Evolutionary conservation across 2,888 invertebrate species (phyloP).

Genomic region (Monoplex corrugatus): DNA sequence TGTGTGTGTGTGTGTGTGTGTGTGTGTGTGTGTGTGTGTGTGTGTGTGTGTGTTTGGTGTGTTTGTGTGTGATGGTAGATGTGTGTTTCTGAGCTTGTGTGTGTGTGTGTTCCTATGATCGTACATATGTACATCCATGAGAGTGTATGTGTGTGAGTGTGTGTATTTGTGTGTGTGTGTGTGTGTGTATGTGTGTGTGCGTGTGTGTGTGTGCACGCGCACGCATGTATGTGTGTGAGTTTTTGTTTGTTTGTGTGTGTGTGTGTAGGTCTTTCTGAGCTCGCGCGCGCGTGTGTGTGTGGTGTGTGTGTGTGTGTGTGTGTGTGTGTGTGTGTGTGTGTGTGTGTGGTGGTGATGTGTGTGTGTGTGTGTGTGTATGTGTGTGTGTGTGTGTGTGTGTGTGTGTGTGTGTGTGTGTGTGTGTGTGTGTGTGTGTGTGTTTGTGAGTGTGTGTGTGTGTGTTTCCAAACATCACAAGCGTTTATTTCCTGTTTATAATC

Average conservation of each 20-base stretch:
- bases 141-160: not conserved
- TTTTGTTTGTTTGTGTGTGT: too few species aligned
- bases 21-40: constrained; percentile 1
- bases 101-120: not conserved
- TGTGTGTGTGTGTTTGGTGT: constrained; percentile 7
- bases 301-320: too few species aligned
- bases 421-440: not conserved
- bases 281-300: too few species aligned
- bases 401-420: constrained; percentile 10
- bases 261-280: too few species aligned
- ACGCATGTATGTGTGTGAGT: too few species aligned
- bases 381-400: not conserved
- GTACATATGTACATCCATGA: not conserved
- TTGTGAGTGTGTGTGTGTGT: not conserved
- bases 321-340: too few species aligned
- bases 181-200: not conserved
- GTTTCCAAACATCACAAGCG: not conserved
- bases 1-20: constrained; percentile 13
- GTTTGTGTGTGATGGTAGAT: not conserved
- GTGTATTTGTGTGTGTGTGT: not conserved
- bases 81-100: not conserved
- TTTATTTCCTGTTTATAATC: too few species aligned
- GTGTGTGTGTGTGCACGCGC: not conserved
- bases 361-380: not conserved
- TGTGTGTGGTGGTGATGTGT: too few species aligned